Base-by-base conservation (phyloP, 2,888 invertebrate genomes). In the Ornithoptera alexandrae region DNA sequence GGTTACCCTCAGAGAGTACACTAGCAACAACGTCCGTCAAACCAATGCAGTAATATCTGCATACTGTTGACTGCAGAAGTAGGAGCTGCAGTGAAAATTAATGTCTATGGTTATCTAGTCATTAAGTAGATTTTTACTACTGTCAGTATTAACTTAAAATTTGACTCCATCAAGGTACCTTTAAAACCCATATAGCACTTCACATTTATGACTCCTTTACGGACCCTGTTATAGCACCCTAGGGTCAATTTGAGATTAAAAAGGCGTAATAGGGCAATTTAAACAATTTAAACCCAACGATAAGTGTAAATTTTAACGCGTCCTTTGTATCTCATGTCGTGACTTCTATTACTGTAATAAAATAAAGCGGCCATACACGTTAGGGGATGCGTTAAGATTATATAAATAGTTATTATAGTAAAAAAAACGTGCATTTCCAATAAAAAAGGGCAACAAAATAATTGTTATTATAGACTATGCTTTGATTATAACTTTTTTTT, bases 231-330 rank as follows among this genome's bases (percentile, higher is more conserved):
- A 67, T 65, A 60, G 22, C 61, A 63, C 67, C 53, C 67, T 39
- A 42, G 61, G 61, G 67, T 70, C 57, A 64, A 36, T 64, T 64
- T 53, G 18, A 60, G 70, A 70, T 70, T 67, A 67, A 67, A 70
- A 64, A 59, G 22, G 42, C 64, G 42, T 70, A 63, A 67, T 70
- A 61, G 70, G 36, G 57, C 39, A 57, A 64, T 70, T 67, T 67
- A 67, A 67, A 70, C 63, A 70, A 67, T 60, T 70, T 70, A 70
- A 53, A 22, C 60, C 30, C 57, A n/a, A 53, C 39, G 42, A 67
- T 67, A 70, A 67, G 56, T 46, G 42, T 24, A 10, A 24, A 24
- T 56, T 70, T 63, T 60, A 53, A 65, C 65, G 30, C 30, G 59
- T 24, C n/a, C 30, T 53, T 22, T 30, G 42, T 60, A 65, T 66